Base-by-base conservation (phyloP, 1,140 invertebrate genomes). In the Pogonomyrmex barbatus region DNA sequence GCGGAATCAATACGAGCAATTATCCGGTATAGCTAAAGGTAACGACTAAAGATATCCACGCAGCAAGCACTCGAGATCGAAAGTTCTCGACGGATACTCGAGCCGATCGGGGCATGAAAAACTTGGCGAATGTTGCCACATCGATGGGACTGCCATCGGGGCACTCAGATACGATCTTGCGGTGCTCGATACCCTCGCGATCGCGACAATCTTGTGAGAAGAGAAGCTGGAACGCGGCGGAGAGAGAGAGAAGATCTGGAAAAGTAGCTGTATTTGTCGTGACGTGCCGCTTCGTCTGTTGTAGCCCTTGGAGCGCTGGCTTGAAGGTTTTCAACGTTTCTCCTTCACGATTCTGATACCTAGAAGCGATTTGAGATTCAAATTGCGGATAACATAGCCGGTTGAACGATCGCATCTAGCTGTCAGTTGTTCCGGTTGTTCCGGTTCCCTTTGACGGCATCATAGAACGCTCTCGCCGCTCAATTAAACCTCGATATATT, bases 311-410 rank as follows among this genome's bases (percentile, higher is more conserved):
- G 50, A 85, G 17, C 39, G 50, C 50, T 24, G 71, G 42, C 62
- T 75, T n/a, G 24, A 54, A 68, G 50, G 65, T 70, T 83, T 75
- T 65, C 68, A 87, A 63, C 76, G 36, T 70, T 76, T 47, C 36
- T 60, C 82, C 45, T 77, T 68, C 65, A 63, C 42, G 73, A 71
- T 85, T 68, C 73, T 63, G 45, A 52, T 76, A 73, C 39, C 12
- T 71, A 65, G 76, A 58, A 85, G 58, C 86, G 75, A 87, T 85
- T 89, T 77, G 81, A 87, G 88, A 89, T 85, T 89, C 68, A 85
- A 87, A 87, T 24, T 85, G 67, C 75, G 58, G 86, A 85, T 87
- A 87, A 83, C 54, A 33, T 73, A 30, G 63, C 78, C 68, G 14
- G 63, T 52, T 33, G 62, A 58, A 54, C 63, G 86, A 85, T 87